phyloP scores from a whole-genome alignment of 2,797 vertebrate genomes.

The Crax fasciolata region DNA sequence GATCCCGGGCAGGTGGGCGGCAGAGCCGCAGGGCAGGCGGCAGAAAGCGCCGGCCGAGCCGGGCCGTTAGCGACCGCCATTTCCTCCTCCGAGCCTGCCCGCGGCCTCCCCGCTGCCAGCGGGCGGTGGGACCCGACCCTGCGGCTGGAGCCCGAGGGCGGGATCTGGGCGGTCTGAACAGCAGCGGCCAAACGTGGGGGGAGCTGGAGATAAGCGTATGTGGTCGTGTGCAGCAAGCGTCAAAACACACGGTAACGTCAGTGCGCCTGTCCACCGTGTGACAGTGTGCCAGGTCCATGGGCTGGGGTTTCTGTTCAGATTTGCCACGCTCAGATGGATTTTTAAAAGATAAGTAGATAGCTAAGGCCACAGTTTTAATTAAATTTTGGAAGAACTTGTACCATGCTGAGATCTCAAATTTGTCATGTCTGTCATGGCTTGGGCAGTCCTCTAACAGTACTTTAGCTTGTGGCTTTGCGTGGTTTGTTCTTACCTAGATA shows the following conservation, averaged over 20 bases:
- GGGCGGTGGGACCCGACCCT: not conserved
- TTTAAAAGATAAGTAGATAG: not conserved
- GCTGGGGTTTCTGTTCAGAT: not conserved
- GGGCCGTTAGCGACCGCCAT: too few relatives aligned
- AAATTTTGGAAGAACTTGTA: rapidly evolving
- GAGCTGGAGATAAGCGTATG: not conserved
- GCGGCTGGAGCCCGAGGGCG: rapidly evolving
- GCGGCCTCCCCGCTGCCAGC: not conserved
- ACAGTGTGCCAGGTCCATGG: not conserved
- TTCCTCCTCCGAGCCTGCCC: not conserved
- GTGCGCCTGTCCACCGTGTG: not conserved
- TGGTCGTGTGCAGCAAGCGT: not conserved
- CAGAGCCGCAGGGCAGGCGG: rapidly evolving
- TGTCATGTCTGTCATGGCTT: not conserved
- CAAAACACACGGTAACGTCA: not conserved
- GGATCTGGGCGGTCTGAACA: rapidly evolving
- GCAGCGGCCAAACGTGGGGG: rapidly evolving
- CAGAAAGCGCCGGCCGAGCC: too few relatives aligned
- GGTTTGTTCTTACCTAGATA: not conserved
- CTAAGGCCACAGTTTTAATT: not conserved
- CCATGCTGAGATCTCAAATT: not conserved
- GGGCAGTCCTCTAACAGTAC: rapidly evolving
- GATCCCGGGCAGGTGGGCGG: too few relatives aligned
- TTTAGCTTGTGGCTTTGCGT: rapidly evolving
- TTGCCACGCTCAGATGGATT: not conserved